Evolutionary conservation across 2,888 invertebrate species (phyloP).

Genomic region (Acanthosepion esculentum): DNA sequence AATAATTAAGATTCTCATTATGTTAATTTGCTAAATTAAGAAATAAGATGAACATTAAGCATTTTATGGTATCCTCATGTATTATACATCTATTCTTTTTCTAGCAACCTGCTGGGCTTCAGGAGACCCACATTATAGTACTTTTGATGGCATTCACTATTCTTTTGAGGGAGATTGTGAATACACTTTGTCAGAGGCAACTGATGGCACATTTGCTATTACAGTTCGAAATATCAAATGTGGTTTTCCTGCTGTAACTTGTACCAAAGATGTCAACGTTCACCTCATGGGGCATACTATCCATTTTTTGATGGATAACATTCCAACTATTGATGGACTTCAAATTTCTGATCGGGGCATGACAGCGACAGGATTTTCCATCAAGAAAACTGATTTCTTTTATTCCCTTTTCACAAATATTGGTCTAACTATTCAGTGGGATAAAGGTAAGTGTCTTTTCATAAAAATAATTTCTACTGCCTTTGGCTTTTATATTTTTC

Average conservation of each 20-base stretch:
- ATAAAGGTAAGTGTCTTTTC: conserved; percentile 79
- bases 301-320: background rate
- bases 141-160: conserved; percentile 49
- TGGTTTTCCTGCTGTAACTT: conserved; percentile 87
- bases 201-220: conserved; percentile 72
- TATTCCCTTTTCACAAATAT: conserved; percentile 84
- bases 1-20: too few relatives aligned
- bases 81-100: background rate
- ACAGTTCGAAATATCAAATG: conserved; percentile 88
- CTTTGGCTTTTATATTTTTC: background rate
- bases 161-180: conserved; percentile 49
- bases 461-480: background rate
- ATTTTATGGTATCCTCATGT: background rate
- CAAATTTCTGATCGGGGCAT: conserved; percentile 44
- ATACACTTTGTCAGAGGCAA: conserved; percentile 39
- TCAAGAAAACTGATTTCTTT: conserved; percentile 81
- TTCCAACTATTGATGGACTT: background rate
- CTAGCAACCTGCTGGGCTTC: conserved; percentile 49
- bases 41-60: background rate
- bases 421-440: conserved; percentile 88
- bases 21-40: background rate
- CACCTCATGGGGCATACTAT: background rate
- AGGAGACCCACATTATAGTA: conserved; percentile 50
- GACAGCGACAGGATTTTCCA: conserved; percentile 43
- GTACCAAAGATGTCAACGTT: conserved; percentile 80